phyloP scores from a whole-genome alignment of 92 coral and sea anemone species.

The Hydrozoanthus gracilis region DNA sequence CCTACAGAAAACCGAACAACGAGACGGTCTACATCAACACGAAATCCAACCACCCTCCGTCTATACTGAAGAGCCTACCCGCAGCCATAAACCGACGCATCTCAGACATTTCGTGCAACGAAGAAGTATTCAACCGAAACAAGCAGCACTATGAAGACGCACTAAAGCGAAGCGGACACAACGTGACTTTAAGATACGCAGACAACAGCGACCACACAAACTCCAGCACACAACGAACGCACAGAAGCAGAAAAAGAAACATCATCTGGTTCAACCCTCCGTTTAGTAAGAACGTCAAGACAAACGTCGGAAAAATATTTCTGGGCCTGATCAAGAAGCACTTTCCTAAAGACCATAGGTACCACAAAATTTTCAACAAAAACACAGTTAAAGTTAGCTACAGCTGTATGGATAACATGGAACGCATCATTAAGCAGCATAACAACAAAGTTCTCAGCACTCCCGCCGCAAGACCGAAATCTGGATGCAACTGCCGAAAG shows the following conservation, averaged over 20 bases:
- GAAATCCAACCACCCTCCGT: slow-evolving; percentile 38
- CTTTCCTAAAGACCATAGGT: neutral
- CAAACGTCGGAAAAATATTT: slow-evolving; percentile 17
- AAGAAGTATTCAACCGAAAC: slow-evolving; percentile 24
- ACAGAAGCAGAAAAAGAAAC: slow-evolving; percentile 1
- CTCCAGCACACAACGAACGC: neutral
- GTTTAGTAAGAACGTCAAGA: neutral
- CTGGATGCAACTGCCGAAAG: slow-evolving; percentile 34
- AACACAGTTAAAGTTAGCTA: neutral
- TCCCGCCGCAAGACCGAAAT: neutral
- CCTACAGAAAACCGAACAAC: slow-evolving; percentile 58
- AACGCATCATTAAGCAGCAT: slow-evolving; percentile 10
- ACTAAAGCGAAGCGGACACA: slow-evolving; percentile 9
- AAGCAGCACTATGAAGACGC: slow-evolving; percentile 27
- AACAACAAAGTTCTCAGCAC: neutral
- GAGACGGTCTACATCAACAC: slow-evolving; percentile 25
- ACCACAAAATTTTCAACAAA: slow-evolving; percentile 22
- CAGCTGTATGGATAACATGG: slow-evolving; percentile 2
- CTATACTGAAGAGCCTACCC: slow-evolving; percentile 23
- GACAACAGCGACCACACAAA: neutral
- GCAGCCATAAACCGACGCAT: slow-evolving; percentile 13
- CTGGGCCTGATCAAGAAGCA: neutral
- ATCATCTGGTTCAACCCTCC: slow-evolving; percentile 16
- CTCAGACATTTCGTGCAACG: slow-evolving; percentile 20
- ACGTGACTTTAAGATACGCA: neutral